A percentile compares a stretch with the other conserved stretches of the same genome.
Evolutionary conservation across 2,113 vertebrate genomes (phyloP).

Genomic region (Dipodomys stephensi): DNA sequence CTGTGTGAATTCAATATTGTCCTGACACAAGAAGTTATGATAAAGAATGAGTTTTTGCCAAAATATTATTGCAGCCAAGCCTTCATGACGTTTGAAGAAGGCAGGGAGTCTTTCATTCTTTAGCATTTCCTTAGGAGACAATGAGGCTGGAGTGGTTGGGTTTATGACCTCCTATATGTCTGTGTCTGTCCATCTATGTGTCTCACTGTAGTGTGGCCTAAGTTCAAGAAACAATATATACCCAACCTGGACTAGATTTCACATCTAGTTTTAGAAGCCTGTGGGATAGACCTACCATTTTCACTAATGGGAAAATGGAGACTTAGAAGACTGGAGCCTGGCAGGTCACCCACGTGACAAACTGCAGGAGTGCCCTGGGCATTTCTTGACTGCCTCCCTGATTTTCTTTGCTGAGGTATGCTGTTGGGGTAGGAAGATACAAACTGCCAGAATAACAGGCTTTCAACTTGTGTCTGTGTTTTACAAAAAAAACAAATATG

Average conservation of each 20-base stretch:
- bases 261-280: neutral
- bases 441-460: neutral
- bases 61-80: neutral
- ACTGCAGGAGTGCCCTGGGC: neutral
- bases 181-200: neutral
- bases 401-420: neutral
- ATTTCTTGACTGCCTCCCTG: neutral
- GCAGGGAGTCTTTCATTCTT: neutral
- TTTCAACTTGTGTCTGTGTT: neutral
- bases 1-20: conserved; percentile 1
- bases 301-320: neutral
- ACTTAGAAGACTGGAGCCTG: neutral
- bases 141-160: neutral
- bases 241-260: neutral
- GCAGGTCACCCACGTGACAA: neutral
- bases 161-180: neutral
- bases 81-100: neutral
- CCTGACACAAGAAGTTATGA: neutral
- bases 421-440: neutral
- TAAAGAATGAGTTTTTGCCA: neutral
- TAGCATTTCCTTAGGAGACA: neutral
- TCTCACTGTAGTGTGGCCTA: neutral
- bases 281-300: neutral
- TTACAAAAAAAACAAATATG: neutral
- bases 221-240: neutral